These are phyloP conservation scores for Eilema caniola DNA, from an alignment of 2,888 invertebrate genomes.

Conservation along the genomic window DNA sequence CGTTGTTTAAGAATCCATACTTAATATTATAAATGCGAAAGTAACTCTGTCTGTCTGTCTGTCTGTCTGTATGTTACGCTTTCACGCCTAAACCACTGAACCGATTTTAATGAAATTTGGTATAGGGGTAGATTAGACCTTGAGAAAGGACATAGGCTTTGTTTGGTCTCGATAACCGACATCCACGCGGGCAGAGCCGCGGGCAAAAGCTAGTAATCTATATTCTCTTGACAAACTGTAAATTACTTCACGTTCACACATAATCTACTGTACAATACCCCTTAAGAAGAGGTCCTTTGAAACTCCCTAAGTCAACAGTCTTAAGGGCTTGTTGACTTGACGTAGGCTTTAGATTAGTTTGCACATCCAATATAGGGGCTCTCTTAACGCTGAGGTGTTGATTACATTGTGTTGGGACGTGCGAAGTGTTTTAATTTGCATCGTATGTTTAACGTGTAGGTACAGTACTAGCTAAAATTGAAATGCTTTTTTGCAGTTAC, in stretches of 20 bases:
- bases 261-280: neutral
- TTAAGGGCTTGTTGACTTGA: constrained; percentile 28
- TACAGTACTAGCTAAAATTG: neutral
- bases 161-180: too few species aligned
- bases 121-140: too few species aligned
- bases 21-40: too few species aligned
- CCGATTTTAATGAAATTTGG: too few species aligned
- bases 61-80: too few species aligned
- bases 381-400: constrained; percentile 3
- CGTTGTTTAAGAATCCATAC: too few species aligned
- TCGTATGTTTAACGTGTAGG: neutral
- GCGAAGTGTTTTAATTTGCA: constrained; percentile 7
- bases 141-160: too few species aligned
- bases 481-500: neutral
- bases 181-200: too few species aligned
- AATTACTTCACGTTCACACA: neutral
- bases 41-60: too few species aligned
- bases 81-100: too few species aligned
- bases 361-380: constrained; percentile 34
- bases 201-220: too few species aligned
- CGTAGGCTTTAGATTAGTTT: constrained; percentile 38
- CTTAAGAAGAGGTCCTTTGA: constrained; percentile 2
- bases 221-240: neutral
- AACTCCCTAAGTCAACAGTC: constrained; percentile 31
- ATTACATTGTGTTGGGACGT: constrained; percentile 2